phyloP scores from a whole-genome alignment of 2,113 vertebrate genomes.

The Oenanthe melanoleuca region DNA sequence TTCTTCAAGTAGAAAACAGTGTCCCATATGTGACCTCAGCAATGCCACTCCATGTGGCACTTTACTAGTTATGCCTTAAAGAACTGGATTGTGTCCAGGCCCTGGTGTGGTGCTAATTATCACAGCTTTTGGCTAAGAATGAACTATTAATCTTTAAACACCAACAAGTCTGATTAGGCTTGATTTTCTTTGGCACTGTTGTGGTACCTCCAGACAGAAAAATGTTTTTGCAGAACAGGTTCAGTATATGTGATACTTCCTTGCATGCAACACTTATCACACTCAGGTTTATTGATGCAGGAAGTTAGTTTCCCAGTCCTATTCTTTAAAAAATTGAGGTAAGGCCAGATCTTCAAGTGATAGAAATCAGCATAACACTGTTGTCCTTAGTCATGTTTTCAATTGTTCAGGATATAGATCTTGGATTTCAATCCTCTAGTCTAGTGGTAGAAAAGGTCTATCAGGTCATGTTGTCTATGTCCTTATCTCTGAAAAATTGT shows the following conservation, averaged over 20 bases:
- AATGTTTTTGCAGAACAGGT: conserved; percentile 59
- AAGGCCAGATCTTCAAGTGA: background rate
- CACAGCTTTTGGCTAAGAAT: conserved; percentile 31
- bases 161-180: conserved; percentile 37
- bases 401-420: background rate
- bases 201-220: conserved; percentile 22
- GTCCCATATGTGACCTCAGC: background rate
- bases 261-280: background rate
- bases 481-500: background rate
- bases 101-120: conserved; percentile 37
- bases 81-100: conserved; percentile 28
- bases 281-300: conserved; percentile 6
- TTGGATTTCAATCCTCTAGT: background rate
- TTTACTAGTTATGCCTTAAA: conserved; percentile 31
- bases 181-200: conserved; percentile 51
- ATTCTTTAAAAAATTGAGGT: conserved; percentile 34
- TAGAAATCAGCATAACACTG: background rate
- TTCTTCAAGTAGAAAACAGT: background rate
- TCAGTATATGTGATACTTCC: conserved; percentile 39
- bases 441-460: background rate
- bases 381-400: background rate
- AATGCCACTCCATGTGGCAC: background rate
- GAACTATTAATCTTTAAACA: conserved; percentile 53
- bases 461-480: background rate
- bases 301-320: conserved; percentile 23